A percentile compares a stretch with the other conserved stretches of the same genome.
These are phyloP conservation scores for Aphelenchoides fujianensis DNA, from an alignment of 1,140 invertebrate species.

Conservation along the genomic window DNA sequence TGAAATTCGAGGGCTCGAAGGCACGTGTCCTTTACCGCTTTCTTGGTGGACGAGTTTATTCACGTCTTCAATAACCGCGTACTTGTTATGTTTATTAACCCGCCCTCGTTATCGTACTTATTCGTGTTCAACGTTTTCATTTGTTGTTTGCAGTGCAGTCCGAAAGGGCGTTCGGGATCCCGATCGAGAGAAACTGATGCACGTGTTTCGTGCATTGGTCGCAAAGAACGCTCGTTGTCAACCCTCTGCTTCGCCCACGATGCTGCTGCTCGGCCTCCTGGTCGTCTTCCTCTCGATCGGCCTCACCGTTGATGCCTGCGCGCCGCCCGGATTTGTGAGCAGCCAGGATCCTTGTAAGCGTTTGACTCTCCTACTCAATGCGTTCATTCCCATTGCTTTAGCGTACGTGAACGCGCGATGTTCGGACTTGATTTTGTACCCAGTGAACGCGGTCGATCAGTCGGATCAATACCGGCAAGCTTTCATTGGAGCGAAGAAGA, in stretches of 20 bases:
- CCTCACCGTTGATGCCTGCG: slow-evolving; percentile 24
- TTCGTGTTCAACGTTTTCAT: background rate
- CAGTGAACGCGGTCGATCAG: slow-evolving; percentile 61
- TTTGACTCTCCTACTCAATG: too few relatives aligned
- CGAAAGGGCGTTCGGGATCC: background rate
- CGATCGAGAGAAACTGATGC: background rate
- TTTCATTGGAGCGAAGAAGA: slow-evolving; percentile 6
- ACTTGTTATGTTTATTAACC: too few relatives aligned
- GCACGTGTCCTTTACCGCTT: too few relatives aligned
- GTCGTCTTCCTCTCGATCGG: background rate
- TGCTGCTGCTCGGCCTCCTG: background rate
- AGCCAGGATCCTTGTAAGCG: slow-evolving; percentile 49
- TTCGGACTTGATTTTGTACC: slow-evolving; percentile 60
- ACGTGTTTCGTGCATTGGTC: too few relatives aligned
- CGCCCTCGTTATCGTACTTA: too few relatives aligned
- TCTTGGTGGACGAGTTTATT: too few relatives aligned
- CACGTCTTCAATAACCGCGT: too few relatives aligned
- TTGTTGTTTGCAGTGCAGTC: background rate
- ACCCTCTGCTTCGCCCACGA: too few relatives aligned
- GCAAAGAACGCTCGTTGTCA: too few relatives aligned
- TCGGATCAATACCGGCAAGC: slow-evolving; percentile 57
- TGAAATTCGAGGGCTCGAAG: background rate
- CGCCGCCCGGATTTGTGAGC: slow-evolving; percentile 48
- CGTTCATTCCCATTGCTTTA: too few relatives aligned
- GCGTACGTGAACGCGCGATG: slow-evolving; percentile 57